Evolutionary conservation across 2,888 invertebrate species (phyloP), one percentile per base, ranked within the genome.

Genomic region (Pseudococcus viburni): DNA sequence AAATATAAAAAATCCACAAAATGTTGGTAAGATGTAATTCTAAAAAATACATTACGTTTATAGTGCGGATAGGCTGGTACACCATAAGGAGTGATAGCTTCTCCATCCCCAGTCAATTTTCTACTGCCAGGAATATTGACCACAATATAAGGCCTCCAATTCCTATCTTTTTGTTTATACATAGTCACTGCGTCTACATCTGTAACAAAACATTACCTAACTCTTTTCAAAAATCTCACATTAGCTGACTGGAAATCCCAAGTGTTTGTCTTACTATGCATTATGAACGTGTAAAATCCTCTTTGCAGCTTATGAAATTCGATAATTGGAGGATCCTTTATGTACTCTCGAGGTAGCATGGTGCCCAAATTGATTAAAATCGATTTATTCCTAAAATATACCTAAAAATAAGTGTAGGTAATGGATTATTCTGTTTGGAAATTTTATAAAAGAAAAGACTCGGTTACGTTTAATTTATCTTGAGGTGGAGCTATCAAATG

Each of bases 141-240:
- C 12, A 83, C 46, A 9, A 83, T 83, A 9, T 83, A 46, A 83
- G 80, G 80, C 11, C 80, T 46, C 80, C 80, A 83, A 46, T 83
- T 83, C 6, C 46, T 46, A 11, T 83, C 80, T 1, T 83, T 46
- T 46, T 83, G 42, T 46, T 83, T 46, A 22, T 83, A 46, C 80
- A 83, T 46, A 6, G 22, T 19, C 8, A 46, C 42, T 3, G 80
- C 80, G 5, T 83, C 80, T 11, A 83, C 46, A 83, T 83, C 80
- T 83, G 8, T 59, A 51, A 51, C 17, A n/a, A n/a, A 55, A 55
- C 3, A 55, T 55, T n/a, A 8, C 55, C 7, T 55, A 8, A 12
- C 3, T 33, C 3, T 33, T 33, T 33, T 51, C 48, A 51, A n/a
- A 55, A n/a, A 55, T 55, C n/a, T n/a, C n/a, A n/a, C 68, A 68